These are phyloP conservation scores for Albula goreensis DNA, from an alignment of 2,113 vertebrate genomes.

Conservation along the genomic window DNA sequence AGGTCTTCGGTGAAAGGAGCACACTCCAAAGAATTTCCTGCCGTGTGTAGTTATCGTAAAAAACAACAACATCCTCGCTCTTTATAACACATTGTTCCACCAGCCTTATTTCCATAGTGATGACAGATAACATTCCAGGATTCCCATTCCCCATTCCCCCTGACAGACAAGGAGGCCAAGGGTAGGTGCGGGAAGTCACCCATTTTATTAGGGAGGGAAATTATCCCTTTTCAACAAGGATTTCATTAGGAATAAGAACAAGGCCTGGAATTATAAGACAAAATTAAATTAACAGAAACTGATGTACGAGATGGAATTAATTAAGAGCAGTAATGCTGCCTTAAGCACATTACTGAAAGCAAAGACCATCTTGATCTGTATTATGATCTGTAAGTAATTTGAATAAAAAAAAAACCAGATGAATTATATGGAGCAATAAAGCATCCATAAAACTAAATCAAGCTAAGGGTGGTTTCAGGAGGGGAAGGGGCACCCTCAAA, in stretches of 20 bases:
- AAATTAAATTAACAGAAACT: neutral
- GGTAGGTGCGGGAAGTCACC: constrained; percentile 48
- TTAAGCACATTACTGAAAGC: neutral
- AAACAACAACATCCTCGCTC: constrained; percentile 59
- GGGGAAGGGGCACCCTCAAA: neutral
- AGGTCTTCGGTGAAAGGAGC: constrained; percentile 39
- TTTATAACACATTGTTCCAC: constrained; percentile 44
- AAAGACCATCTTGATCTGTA: neutral
- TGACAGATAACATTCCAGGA: constrained; percentile 61
- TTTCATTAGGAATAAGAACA: neutral
- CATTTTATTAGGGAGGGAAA: neutral
- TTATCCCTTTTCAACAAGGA: neutral
- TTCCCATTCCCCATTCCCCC: constrained; percentile 20
- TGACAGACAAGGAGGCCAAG: constrained; percentile 42
- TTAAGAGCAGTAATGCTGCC: neutral
- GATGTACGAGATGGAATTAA: neutral
- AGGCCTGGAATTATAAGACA: neutral
- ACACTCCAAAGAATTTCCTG: constrained; percentile 71
- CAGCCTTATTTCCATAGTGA: constrained; percentile 57
- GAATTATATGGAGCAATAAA: neutral
- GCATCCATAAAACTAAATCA: neutral
- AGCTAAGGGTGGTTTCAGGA: neutral
- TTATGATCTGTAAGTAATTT: neutral
- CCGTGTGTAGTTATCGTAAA: constrained; percentile 65
- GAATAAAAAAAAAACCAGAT: neutral